phyloP scores from a whole-genome alignment of 1,140 invertebrate species.

The Cherax quadricarinatus region DNA sequence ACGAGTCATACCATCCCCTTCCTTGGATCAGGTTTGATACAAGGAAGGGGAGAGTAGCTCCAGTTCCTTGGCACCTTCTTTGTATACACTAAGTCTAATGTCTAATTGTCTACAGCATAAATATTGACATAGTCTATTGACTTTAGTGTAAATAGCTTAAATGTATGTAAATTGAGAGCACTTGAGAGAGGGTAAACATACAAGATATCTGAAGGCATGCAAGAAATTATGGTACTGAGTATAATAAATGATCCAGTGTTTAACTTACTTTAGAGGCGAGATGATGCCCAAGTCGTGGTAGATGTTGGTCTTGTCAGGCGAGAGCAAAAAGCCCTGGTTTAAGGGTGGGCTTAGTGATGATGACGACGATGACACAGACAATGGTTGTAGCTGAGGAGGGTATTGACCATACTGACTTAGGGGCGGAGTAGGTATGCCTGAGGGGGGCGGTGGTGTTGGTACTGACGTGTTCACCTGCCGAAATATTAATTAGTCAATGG shows the following conservation, averaged over 20 bases:
- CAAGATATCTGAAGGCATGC: too few species aligned
- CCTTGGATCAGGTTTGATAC: too few species aligned
- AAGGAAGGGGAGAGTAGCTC: too few species aligned
- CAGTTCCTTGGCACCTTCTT: too few species aligned
- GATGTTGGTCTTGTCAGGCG: conserved; percentile 63
- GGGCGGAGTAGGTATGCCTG: conserved; percentile 34
- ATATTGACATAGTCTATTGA: too few species aligned
- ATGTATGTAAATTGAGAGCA: too few species aligned
- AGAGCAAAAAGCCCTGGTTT: conserved; percentile 69
- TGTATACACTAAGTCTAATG: too few species aligned
- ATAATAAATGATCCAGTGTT: neutral
- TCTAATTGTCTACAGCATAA: too few species aligned
- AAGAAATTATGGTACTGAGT: too few species aligned
- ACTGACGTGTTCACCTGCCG: conserved; percentile 13
- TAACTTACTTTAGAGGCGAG: conserved; percentile 72
- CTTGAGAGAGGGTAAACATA: too few species aligned
- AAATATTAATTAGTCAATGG: neutral
- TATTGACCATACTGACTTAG: conserved; percentile 44
- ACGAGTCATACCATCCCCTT: too few species aligned
- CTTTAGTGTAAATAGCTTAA: too few species aligned
- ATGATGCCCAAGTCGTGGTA: conserved; percentile 71
- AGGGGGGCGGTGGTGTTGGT: conserved; percentile 51
- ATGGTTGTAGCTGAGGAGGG: conserved; percentile 27
- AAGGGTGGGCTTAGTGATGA: conserved; percentile 59
- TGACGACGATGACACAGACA: conserved; percentile 33